Evolutionary conservation across 2,113 vertebrate genomes (phyloP).

Genomic region (Sigmodon hispidus): DNA sequence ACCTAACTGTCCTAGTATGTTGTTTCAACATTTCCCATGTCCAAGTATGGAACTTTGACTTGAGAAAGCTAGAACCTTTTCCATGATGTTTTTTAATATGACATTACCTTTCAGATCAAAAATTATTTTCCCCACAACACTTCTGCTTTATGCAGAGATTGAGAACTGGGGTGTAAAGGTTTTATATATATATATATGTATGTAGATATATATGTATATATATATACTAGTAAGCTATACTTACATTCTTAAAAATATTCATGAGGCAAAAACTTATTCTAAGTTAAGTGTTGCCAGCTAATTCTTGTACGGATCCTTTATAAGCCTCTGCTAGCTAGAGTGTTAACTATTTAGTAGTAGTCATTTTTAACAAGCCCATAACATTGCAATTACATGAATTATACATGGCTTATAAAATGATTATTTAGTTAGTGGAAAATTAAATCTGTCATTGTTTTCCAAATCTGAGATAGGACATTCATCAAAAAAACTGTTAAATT

Average conservation of each 20-base stretch:
- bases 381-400: conserved; percentile 85
- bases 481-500: conserved; percentile 88
- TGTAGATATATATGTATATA: too few species aligned
- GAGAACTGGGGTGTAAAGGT: not conserved
- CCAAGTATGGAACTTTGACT: not conserved
- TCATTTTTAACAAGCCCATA: conserved; percentile 83
- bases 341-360: conserved; percentile 84
- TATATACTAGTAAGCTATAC: not conserved
- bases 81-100: not conserved
- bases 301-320: conserved; percentile 63
- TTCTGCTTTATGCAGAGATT: not conserved
- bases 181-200: too few species aligned
- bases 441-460: conserved; percentile 88
- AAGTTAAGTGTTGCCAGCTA: conserved; percentile 9
- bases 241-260: conserved; percentile 63
- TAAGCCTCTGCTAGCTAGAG: conserved; percentile 60
- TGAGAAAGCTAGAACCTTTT: not conserved
- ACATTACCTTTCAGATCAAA: not conserved
- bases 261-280: conserved; percentile 44
- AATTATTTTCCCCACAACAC: not conserved
- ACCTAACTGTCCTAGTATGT: accelerated
- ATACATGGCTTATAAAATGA: conserved; percentile 87
- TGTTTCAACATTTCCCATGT: not conserved
- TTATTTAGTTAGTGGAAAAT: conserved; percentile 90
- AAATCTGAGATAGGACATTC: conserved; percentile 87